Base-by-base conservation (phyloP, 2,113 vertebrate genomes). In the Plecturocebus donacophilus region DNA sequence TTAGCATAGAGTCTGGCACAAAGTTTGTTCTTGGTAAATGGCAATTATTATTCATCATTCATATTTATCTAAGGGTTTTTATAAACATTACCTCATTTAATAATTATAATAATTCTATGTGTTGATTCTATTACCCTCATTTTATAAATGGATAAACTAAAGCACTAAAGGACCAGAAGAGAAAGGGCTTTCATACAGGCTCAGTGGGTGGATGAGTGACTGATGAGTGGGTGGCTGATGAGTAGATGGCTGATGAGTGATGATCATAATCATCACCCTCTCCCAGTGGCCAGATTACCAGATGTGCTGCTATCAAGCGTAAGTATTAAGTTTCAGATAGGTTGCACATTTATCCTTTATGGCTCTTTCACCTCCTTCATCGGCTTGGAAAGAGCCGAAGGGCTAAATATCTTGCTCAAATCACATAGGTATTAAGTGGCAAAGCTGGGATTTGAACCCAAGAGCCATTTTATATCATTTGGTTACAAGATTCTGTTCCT, bases 51-150 rank as follows among this genome's bases (percentile, higher is more conserved):
- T 80, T 80, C 25, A 70, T n/a, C 80, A 85, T 35, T 96, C 47
- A 77, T n/a, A 75, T 86, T 85, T 96, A 80, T n/a, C 94, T 56
- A 87, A 75, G 1, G 16, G 4, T 75, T 93, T 94, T 94, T 64
- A 90, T 87, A 77, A 45, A 87, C 2, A 5, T 45, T 80, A 86
- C 58, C 38, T 66, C 45, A 40, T n/a, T 40, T 83, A 77, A 66
- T 56, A 32, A 25, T 66, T 76, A 35, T 70, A 81, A 52, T 32
- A n/a, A 75, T 6, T 10, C 10, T 81, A 13, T 45, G 1, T 56
- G 6, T 32, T 73, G 11, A 8, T 86, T 68, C 45, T 25, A 64
- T n/a, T 75, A 90, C n/a, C 0, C 32, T 6, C 19, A 42, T 87
- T 95, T 96, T 87, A 90, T 35, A 89, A 58, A 52, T 76, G 14